Evolutionary conservation across 2,888 invertebrate species (phyloP).

Genomic region (Drosophila lutescens): DNA sequence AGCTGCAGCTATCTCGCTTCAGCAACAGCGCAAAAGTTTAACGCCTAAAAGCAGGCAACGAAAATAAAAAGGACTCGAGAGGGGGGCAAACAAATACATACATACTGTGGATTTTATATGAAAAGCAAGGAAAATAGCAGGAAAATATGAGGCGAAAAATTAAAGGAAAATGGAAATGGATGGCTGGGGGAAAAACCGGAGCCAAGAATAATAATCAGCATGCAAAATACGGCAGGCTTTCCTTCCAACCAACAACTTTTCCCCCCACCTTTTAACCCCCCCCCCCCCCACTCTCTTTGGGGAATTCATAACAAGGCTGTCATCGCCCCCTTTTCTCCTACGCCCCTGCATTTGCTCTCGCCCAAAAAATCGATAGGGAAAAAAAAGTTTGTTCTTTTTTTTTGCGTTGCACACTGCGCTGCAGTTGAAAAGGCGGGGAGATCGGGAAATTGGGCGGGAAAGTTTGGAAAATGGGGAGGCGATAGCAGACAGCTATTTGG

Average conservation of each 20-base stretch:
- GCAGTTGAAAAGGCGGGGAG: slow-evolving; percentile 3
- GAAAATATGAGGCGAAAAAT: slow-evolving; percentile 4
- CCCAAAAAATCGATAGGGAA: slow-evolving; percentile 21
- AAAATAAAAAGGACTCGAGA: slow-evolving; percentile 9
- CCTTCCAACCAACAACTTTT: slow-evolving; percentile 4
- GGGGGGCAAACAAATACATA: no score
- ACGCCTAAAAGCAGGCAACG: slow-evolving; percentile 47
- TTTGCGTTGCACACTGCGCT: slow-evolving; percentile 2
- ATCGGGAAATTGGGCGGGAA: slow-evolving; percentile 17
- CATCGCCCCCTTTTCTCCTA: slow-evolving; percentile 1
- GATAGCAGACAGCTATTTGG: slow-evolving; percentile 19
- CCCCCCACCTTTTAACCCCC: background rate
- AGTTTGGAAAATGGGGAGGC: slow-evolving; percentile 1
- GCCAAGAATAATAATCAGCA: slow-evolving; percentile 8
- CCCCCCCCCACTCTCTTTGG: background rate
- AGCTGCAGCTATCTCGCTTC: slow-evolving; percentile 15
- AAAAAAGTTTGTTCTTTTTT: slow-evolving; percentile 4
- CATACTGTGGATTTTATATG: no score
- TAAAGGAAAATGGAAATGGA: background rate
- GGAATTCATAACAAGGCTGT: slow-evolving; percentile 36
- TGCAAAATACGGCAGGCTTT: slow-evolving; percentile 5
- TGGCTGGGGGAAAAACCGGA: background rate
- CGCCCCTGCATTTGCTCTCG: slow-evolving; percentile 9
- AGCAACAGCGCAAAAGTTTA: slow-evolving; percentile 38
- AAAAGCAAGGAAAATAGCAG: background rate